A percentile compares a stretch with the other conserved stretches of the same genome.
These are phyloP conservation scores for Synergus japonicus DNA, from an alignment of 2,888 invertebrate species.

Conservation along the genomic window DNA sequence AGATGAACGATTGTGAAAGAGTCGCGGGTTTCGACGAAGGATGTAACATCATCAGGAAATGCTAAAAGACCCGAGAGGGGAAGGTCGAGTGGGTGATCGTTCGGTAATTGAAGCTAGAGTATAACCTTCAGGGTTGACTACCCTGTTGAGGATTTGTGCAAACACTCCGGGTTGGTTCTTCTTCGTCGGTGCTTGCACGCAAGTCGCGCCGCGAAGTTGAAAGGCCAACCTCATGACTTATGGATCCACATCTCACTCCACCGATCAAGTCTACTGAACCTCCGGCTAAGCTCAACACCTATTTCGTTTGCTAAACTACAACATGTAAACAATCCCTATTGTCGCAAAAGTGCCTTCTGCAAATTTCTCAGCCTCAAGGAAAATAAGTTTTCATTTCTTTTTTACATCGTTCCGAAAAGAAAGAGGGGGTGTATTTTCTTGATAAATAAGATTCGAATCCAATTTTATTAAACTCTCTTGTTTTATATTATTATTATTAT, in stretches of 20 bases:
- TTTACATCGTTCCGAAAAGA: background rate
- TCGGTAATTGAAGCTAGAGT: slow-evolving; percentile 55
- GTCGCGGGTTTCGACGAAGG: background rate
- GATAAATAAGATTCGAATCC: too few species aligned
- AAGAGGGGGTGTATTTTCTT: background rate
- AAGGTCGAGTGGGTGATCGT: slow-evolving; percentile 57
- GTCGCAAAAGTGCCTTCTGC: background rate
- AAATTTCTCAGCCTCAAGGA: background rate
- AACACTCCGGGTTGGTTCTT: slow-evolving; percentile 60
- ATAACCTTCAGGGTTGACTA: slow-evolving; percentile 57
- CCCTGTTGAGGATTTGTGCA: slow-evolving; percentile 56
- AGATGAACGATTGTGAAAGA: slow-evolving; percentile 1
- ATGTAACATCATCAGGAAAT: slow-evolving; percentile 33
- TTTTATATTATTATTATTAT: too few species aligned
- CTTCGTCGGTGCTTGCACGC: slow-evolving; percentile 58
- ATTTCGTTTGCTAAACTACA: slow-evolving; percentile 61
- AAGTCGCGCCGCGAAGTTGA: slow-evolving; percentile 27
- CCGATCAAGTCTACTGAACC: slow-evolving; percentile 59
- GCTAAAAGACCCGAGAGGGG: slow-evolving; percentile 47
- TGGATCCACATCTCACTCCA: slow-evolving; percentile 64
- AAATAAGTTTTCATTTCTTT: background rate
- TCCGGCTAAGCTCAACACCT: slow-evolving; percentile 56
- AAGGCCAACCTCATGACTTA: slow-evolving; percentile 67
- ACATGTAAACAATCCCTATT: slow-evolving; percentile 58
- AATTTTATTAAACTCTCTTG: too few species aligned